These are phyloP conservation scores for Ormyrus thymus DNA, from an alignment of 2,888 invertebrate species.

Conservation along the genomic window DNA sequence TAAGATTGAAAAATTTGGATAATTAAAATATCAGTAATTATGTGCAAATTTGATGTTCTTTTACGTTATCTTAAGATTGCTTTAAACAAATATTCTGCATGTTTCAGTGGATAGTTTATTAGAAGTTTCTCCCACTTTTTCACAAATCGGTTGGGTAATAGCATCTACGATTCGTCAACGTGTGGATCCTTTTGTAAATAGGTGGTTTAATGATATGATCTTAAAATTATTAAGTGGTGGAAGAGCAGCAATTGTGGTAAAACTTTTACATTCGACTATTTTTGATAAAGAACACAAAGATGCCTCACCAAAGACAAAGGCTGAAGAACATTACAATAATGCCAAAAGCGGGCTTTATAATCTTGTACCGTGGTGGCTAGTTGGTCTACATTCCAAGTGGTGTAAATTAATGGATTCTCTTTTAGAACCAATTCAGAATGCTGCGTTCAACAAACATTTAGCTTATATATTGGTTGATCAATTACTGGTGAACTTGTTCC, in stretches of 20 bases:
- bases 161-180: constrained; percentile 64
- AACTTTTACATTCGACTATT: constrained; percentile 67
- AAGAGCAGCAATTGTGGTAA: constrained; percentile 69
- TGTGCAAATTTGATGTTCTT: background rate
- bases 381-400: constrained; percentile 67
- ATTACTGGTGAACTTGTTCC: constrained; percentile 85
- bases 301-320: constrained; percentile 42
- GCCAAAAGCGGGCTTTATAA: constrained; percentile 67
- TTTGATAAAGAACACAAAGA: constrained; percentile 59
- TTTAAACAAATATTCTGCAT: background rate
- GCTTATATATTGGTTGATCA: constrained; percentile 88
- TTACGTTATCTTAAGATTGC: constrained; percentile 12
- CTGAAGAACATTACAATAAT: constrained; percentile 62
- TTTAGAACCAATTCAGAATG: constrained; percentile 76
- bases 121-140: constrained; percentile 61
- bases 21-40: too few species aligned
- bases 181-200: constrained; percentile 66
- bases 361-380: constrained; percentile 68
- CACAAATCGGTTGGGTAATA: constrained; percentile 66
- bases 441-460: constrained; percentile 80
- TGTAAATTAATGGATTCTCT: constrained; percentile 67
- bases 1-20: too few species aligned
- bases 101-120: constrained; percentile 67
- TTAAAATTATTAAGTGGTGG: constrained; percentile 68
- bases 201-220: constrained; percentile 63